Evolutionary conservation across 1,140 invertebrate species (phyloP), one percentile per base, ranked within the genome.

Genomic region (Helicoverpa armigera): DNA sequence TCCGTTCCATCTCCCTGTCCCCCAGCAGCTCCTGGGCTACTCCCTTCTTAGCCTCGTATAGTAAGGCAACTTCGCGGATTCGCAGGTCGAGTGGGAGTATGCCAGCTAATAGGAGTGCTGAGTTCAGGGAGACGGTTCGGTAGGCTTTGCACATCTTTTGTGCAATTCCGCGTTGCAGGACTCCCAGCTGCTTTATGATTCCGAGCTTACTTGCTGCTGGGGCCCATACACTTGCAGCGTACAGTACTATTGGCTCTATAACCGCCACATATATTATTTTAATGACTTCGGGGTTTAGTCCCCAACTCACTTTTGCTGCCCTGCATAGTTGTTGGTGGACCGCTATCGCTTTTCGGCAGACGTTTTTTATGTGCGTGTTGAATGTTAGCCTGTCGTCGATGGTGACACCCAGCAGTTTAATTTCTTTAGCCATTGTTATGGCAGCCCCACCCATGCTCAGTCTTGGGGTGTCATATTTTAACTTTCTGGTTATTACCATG

Each of bases 11-110:
- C 51, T 83, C 80, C 13, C 73, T 72, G 31, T 80, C 84, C 31
- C 69, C 18, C 3, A 81, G 18, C 23, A 5, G 13, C 14, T 13
- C 4, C 61, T 11, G 67, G 1, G 74, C 3, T 14, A 50, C 23
- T 4, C 81, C 85, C 51, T 63, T 82, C 18, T 79, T 80, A 2
- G 63, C 77, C 48, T 82, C 79, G 23, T 86, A 84, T 13, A 86
- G 75, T 0, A 56, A 29, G 3, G 86, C 84, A 2, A 60, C 82
- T 35, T 87, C 86, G 5, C 56, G n/a, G 4, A 86, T 12, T 53
- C 83, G 23, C 13, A 86, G 74, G 35, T 86, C 80, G 1, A 86
- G 73, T 5, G 86, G 84, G 1, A 86, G 79, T 50, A 85, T 54
- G 48, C 87, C 82, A 0, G 83, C 61, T 5, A 87, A 74, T 0